Evolutionary conservation across 2,888 invertebrate genomes (phyloP), one percentile per base, ranked within the genome.

Genomic region (Tinea pellionella): DNA sequence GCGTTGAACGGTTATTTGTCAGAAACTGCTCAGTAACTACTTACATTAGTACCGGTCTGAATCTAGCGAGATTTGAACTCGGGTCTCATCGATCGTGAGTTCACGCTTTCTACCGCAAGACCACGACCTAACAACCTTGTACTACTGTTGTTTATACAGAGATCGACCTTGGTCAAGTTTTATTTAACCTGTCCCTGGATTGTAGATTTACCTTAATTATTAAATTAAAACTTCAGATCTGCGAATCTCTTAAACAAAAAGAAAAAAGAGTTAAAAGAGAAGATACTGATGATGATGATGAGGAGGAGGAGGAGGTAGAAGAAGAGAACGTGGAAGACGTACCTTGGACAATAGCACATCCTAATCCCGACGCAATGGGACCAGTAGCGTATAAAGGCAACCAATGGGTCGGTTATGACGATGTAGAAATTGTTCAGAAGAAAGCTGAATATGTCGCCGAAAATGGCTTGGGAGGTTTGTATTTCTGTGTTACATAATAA

Each of bases 341-440:
- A 8, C 72, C 75, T 0, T 97, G 97, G 97, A 92, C 90, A 15
- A 93, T 96, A 7, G 91, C 93, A 65, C 91, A 95, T 63, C 94
- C 95, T 0, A 93, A 95, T 77, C 89, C 92, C 0, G 90, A 90
- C 29, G 93, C 93, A 0, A 94, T 96, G 92, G 97, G 96, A 0
- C 97, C 98, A 0, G 96, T 96, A 69, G 96, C 97, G 1, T 94
- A 88, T 77, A 71, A 61, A 24, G 94, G 91, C 18, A 93, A 96
- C 78, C 96, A 96, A 78, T 97, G 97, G 97, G 96, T 97, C 1
- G 96, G 96, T 0, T 97, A 95, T 72, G 97, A 97, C 70, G 97
- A 97, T 69, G 91, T 94, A 64, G 91, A 91, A 9, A 95, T 96
- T 56, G 95, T 94, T 0, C 90, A 89, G 69, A 91, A 90, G 71